Evolutionary conservation across 1,140 invertebrate genomes (phyloP), one percentile per base, ranked within the genome.

Genomic region (Ectropis grisescens): DNA sequence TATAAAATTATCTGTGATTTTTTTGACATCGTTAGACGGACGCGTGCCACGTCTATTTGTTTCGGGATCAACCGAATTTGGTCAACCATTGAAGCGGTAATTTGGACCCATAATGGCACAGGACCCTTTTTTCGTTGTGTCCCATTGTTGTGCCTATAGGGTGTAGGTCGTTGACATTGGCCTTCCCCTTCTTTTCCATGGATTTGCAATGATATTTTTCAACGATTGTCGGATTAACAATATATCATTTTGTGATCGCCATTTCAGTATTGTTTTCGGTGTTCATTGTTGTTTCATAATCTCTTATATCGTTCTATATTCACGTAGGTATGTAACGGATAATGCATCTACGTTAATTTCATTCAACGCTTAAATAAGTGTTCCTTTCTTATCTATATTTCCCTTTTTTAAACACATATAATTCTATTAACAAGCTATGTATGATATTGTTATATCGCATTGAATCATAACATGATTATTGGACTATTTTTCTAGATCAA

Each of bases 121-220:
- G 58, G 59, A 57, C 70, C 72, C 69, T 58, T 61, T 68, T 69
- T 76, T 70, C 48, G 54, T 60, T 60, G 59, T 42, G 42, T 56
- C 47, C 40, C 56, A 75, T 75, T 74, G 59, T 78, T 66, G 57
- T 41, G 41, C 43, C 43, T 50, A 59, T 58, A 61, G 65, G 59
- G 55, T 51, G 59, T 61, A 36, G 74, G 69, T 79, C 70, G 57
- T 70, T 79, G 74, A 79, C 74, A 72, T 70, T 67, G 59, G 62
- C 56, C 58, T 58, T 71, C 60, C 69, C 67, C 69, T 58, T 57
- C n/a, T 61, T 39, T 61, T 47, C 65, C 72, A 64, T 44, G 44
- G 57, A 70, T 68, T 74, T 59, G 59, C 58, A 52, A 47, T 44
- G 41, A 64, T 62, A 58, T 58, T 61, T 70, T 62, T 65, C 58